Base-by-base conservation (phyloP, 2,888 invertebrate genomes). In the Standfussiana lucernea region DNA sequence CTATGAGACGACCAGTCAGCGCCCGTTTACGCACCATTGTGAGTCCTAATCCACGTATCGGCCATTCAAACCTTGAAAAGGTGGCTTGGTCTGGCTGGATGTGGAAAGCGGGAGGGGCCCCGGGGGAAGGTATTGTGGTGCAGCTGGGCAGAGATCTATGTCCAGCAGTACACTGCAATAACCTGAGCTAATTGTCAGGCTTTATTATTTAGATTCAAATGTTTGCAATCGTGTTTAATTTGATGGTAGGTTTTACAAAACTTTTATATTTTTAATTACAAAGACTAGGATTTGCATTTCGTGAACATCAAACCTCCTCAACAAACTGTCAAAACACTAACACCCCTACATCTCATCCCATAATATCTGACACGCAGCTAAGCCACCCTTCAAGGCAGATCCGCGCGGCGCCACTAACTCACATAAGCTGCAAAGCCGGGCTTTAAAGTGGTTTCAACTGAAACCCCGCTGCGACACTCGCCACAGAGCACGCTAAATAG, bases 381-480 rank as follows among this genome's bases (percentile, higher is more conserved):
- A 84, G 69, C 82, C 78, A 47, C 72, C 66, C 78, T 70, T 74
- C 68, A 69, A 72, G 82, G 71, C 82, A 73, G 72, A 72, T 76
- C 72, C 69, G 71, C 75, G 66, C 61, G 65, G 65, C 64, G 68
- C 80, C 74, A 50, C 69, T 78, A 72, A 80, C 84, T 76, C 77
- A 72, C 61, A 13, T 85, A 85, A 84, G 78, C 83, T 82, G 47
- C 72, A 81, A 84, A 84, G 74, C 83, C 74, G 40, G 85, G 83
- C 74, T 75, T 82, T 85, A 82, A 84, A 82, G 77, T 80, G 76
- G 77, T 77, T 71, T 73, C 71, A 69, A 71, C 35, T 61, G 77
- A 66, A 81, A 47, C 50, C 64, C 72, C 69, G 13, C 37, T 53
- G 72, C 82, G 82, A 78, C 83, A 73, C 73, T 84, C 77, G 42